A percentile compares a stretch with the other conserved stretches of the same genome.
phyloP scores from a whole-genome alignment of 2,113 vertebrate species.

The Pachypanchax playfairii region DNA sequence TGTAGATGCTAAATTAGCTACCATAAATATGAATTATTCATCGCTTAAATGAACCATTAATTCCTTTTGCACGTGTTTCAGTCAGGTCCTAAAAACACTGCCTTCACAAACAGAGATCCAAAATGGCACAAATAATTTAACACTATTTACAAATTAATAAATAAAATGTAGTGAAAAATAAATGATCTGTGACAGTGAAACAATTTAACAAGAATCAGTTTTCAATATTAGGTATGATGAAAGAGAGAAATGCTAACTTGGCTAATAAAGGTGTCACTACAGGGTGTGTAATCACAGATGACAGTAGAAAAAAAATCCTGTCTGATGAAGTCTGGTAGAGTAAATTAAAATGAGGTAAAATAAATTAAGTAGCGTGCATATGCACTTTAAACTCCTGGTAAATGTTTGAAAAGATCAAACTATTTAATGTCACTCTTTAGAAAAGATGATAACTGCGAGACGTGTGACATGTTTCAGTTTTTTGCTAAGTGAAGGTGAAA shows the following conservation, averaged over 20 bases:
- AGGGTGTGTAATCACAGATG: conserved; percentile 20
- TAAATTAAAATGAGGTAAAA: conserved; percentile 7
- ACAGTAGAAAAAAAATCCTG: conserved; percentile 36
- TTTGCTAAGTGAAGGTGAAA: conserved; percentile 13
- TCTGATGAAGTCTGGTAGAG: neutral
- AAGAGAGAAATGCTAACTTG: conserved; percentile 18
- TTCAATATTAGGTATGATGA: neutral
- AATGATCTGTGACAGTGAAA: conserved; percentile 20
- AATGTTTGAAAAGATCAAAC: conserved; percentile 32
- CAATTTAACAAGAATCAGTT: conserved; percentile 31
- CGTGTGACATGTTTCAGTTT: conserved; percentile 8
- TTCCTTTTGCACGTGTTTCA: neutral
- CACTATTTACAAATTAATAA: conserved; percentile 51
- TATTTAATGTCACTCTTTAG: no score
- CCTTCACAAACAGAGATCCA: neutral
- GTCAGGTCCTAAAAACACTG: conserved; percentile 6
- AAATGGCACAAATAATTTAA: conserved; percentile 43
- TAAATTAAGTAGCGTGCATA: conserved; percentile 41
- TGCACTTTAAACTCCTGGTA: conserved; percentile 12
- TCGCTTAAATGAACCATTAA: neutral
- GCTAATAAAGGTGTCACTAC: conserved; percentile 21
- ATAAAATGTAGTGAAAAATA: conserved; percentile 15
- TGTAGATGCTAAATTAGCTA: neutral
- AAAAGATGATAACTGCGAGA: conserved; percentile 12
- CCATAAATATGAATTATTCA: neutral